A percentile compares a stretch with the other conserved stretches of the same genome.
phyloP scores from a whole-genome alignment of 2,797 vertebrate genomes.

The Xenentodon cancila region DNA sequence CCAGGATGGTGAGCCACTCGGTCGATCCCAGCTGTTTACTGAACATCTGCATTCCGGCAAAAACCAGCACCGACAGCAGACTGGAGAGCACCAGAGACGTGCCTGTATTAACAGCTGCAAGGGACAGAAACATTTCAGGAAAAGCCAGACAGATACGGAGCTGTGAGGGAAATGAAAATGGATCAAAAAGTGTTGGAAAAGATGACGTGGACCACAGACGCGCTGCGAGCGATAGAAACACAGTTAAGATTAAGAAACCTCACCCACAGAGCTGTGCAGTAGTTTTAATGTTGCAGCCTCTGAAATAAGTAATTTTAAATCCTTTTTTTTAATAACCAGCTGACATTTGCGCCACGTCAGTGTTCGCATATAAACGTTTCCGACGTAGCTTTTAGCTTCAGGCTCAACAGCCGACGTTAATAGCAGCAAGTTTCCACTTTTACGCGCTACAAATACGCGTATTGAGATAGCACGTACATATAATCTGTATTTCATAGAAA shows the following conservation, averaged over 20 bases:
- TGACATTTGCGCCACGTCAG: slow-evolving; percentile 73
- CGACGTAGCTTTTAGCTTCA: slow-evolving; percentile 35
- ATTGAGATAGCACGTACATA: background rate
- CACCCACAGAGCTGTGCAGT: too few species aligned
- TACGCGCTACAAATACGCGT: background rate
- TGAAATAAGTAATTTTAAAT: background rate
- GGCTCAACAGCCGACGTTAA: background rate
- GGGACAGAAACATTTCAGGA: background rate
- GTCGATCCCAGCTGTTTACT: slow-evolving; percentile 93
- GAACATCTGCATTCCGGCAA: slow-evolving; percentile 99
- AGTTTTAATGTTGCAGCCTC: too few species aligned
- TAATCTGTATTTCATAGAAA: rapidly evolving
- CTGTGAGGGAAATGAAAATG: background rate
- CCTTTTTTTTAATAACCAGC: background rate
- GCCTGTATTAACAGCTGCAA: slow-evolving; percentile 89
- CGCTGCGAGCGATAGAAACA: too few species aligned
- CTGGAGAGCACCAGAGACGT: slow-evolving; percentile 93
- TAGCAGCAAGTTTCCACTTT: background rate
- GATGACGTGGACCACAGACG: too few species aligned
- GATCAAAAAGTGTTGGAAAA: too few species aligned
- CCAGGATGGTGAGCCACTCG: slow-evolving; percentile 96
- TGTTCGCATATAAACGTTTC: slow-evolving; percentile 51
- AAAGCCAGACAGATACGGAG: background rate
- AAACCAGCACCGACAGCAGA: slow-evolving; percentile 92
- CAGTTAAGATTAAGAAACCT: too few species aligned